A percentile compares a stretch with the other conserved stretches of the same genome.
These are phyloP conservation scores for Biston betularia DNA, from an alignment of 2,888 invertebrate genomes.

Conservation along the genomic window DNA sequence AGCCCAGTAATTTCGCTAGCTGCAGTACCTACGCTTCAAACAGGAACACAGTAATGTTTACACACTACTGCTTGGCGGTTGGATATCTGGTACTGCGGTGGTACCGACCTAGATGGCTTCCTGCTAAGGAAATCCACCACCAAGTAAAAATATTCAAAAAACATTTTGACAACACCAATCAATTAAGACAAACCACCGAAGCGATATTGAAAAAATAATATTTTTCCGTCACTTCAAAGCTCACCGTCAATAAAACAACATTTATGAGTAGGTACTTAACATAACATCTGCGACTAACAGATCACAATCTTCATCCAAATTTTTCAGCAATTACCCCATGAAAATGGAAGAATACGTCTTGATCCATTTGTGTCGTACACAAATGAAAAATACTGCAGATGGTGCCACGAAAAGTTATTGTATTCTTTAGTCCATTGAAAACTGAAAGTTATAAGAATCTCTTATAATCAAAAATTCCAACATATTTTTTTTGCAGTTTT, in stretches of 20 bases:
- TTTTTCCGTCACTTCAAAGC: too few relatives aligned
- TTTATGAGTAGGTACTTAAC: background rate
- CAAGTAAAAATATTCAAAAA: too few relatives aligned
- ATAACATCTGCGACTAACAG: constrained; percentile 7
- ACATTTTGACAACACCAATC: too few relatives aligned
- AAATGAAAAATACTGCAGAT: constrained; percentile 53
- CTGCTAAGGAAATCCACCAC: too few relatives aligned
- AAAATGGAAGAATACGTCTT: constrained; percentile 42
- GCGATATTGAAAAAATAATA: too few relatives aligned
- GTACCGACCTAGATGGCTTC: too few relatives aligned
- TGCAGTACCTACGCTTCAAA: too few relatives aligned
- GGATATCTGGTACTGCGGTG: too few relatives aligned
- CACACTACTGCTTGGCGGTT: too few relatives aligned
- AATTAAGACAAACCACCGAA: too few relatives aligned
- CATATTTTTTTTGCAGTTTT: constrained; percentile 6
- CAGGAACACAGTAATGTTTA: too few relatives aligned
- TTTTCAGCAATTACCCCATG: constrained; percentile 32
- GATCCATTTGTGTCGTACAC: constrained; percentile 50
- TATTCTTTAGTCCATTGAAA: constrained; percentile 34
- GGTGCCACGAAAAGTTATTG: constrained; percentile 49
- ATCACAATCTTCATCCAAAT: constrained; percentile 27
- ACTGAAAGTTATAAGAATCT: constrained; percentile 17
- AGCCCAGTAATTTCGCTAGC: too few relatives aligned
- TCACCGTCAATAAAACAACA: background rate
- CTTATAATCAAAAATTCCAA: constrained; percentile 9